phyloP scores from a whole-genome alignment of 2,113 vertebrate genomes.

The Silurus meridionalis region DNA sequence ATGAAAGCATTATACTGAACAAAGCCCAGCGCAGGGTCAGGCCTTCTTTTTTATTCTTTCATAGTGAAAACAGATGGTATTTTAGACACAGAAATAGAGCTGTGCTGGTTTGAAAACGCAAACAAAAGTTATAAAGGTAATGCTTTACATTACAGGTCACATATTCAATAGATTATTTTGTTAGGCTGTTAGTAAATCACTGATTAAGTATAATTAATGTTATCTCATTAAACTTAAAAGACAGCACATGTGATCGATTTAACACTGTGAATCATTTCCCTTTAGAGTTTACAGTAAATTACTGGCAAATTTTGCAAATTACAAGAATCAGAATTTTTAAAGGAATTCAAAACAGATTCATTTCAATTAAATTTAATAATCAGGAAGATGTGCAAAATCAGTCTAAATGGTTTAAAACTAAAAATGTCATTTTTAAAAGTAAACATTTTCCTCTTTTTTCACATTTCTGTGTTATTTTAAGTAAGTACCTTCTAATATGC shows the following conservation, averaged over 20 bases:
- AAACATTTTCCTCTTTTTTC: neutral
- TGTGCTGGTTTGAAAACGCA: neutral
- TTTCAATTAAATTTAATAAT: neutral
- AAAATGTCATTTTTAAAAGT: neutral
- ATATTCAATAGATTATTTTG: neutral
- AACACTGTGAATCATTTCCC: neutral
- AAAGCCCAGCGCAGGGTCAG: conserved; percentile 1
- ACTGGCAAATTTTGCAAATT: neutral
- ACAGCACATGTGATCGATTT: neutral
- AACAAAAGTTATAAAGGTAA: neutral
- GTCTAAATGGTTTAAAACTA: neutral
- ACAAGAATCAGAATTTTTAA: neutral
- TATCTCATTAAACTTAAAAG: neutral
- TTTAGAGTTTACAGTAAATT: neutral
- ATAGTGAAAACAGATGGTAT: conserved; percentile 3
- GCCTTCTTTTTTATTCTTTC: conserved; percentile 3
- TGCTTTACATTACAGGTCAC: neutral
- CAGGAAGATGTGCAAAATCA: neutral
- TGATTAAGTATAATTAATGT: neutral
- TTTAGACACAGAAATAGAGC: neutral
- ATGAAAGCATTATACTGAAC: conserved; percentile 26
- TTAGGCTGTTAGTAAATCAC: conserved; percentile 1
- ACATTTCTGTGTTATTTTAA: neutral
- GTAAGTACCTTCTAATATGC: neutral
- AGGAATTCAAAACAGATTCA: neutral